phyloP scores from a whole-genome alignment of 2,888 invertebrate species.

The Lobophora halterata region DNA sequence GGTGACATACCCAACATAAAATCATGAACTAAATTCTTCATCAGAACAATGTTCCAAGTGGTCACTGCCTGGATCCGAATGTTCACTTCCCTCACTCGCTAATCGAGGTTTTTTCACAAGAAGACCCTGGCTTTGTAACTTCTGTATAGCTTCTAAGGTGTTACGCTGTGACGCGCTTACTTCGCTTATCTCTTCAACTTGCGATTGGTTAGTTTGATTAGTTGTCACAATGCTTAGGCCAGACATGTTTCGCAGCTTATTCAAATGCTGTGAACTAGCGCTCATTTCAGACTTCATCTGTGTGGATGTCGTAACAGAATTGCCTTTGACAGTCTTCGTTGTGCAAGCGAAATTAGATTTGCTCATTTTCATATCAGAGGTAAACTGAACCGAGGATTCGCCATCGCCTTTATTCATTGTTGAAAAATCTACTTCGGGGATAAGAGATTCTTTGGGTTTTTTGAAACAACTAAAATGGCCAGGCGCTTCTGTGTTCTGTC shows the following conservation, averaged over 20 bases:
- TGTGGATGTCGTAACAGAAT: constrained; percentile 51
- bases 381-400: constrained; percentile 43
- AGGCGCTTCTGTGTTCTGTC: constrained; percentile 44
- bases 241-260: constrained; percentile 52
- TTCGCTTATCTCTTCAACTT: constrained; percentile 58
- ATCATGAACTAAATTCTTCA: constrained; percentile 40
- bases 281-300: constrained; percentile 61
- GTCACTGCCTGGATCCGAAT: constrained; percentile 44
- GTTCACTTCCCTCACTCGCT: constrained; percentile 50
- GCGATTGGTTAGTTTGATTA: constrained; percentile 55
- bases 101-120: constrained; percentile 67
- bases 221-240: constrained; percentile 61
- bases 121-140: constrained; percentile 67
- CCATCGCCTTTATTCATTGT: constrained; percentile 34
- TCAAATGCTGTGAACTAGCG: constrained; percentile 55
- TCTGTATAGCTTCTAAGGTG: constrained; percentile 69
- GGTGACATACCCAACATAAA: not conserved
- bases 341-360: constrained; percentile 54
- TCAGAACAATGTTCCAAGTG: constrained; percentile 38
- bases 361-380: constrained; percentile 50
- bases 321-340: constrained; percentile 56
- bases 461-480: constrained; percentile 69
- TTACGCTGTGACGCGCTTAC: constrained; percentile 49
- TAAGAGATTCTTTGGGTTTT: constrained; percentile 63
- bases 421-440: constrained; percentile 49